A percentile compares a stretch with the other conserved stretches of the same genome.
Conservation (phyloP, 2,113 vertebrate genomes). For the Platichthys flesus region DNA sequence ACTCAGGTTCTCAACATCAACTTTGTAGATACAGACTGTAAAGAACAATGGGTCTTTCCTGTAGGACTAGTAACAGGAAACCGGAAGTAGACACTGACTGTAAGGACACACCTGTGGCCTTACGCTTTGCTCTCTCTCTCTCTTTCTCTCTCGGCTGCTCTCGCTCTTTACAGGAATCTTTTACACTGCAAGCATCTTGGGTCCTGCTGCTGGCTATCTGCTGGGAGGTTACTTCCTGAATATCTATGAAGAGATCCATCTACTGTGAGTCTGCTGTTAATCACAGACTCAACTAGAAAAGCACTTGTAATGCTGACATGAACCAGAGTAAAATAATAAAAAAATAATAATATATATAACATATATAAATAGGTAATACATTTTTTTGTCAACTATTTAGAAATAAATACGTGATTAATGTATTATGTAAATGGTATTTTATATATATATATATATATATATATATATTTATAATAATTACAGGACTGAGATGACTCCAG, state of each 20-base stretch:
- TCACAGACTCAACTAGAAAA: not conserved
- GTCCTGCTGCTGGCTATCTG: slow-evolving; percentile 95
- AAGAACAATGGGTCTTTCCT: slow-evolving; percentile 58
- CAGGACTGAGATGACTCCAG: slow-evolving; percentile 85
- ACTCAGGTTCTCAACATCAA: not conserved
- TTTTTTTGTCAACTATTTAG: too few relatives aligned
- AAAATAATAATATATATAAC: not conserved
- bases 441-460: too few relatives aligned
- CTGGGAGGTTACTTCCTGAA: slow-evolving; percentile 94
- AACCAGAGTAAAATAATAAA: not conserved
- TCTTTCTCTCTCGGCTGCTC: slow-evolving; percentile 4
- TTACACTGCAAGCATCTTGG: slow-evolving; percentile 95
- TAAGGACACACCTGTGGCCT: slow-evolving; percentile 42
- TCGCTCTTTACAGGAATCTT: slow-evolving; percentile 85
- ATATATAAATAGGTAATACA: not conserved
- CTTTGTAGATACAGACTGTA: not conserved
- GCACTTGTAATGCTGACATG: not conserved
- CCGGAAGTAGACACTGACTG: slow-evolving; percentile 44
- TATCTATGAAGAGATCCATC: slow-evolving; percentile 88
- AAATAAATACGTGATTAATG: too few relatives aligned
- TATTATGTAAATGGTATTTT: too few relatives aligned
- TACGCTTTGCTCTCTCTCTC: slow-evolving; percentile 23
- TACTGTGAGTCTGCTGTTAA: slow-evolving; percentile 83
- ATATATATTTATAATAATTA: not conserved
- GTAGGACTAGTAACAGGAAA: slow-evolving; percentile 38